A percentile compares a stretch with the other conserved stretches of the same genome.
phyloP scores from a whole-genome alignment of 2,797 vertebrate genomes.

The Propithecus deckenii region DNA sequence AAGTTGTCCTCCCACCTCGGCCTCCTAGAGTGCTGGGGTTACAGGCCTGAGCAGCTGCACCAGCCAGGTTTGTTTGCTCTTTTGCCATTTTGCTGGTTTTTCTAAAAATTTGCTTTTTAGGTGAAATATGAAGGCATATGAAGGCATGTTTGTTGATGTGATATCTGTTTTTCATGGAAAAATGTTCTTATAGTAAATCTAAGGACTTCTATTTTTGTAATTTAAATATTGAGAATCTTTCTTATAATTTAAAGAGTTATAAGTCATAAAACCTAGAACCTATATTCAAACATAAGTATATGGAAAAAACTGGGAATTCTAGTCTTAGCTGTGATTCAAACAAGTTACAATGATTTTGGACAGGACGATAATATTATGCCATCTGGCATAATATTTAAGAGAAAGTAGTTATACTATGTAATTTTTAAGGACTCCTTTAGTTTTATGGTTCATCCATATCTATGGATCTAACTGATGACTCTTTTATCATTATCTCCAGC shows the following conservation, averaged over 20 bases:
- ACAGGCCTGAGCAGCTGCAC: too few species aligned
- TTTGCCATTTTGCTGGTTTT: not conserved
- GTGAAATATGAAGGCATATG: not conserved
- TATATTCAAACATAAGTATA: not conserved
- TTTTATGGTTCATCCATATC: not conserved
- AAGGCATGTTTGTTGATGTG: not conserved
- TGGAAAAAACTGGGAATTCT: not conserved
- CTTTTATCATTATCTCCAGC: not conserved
- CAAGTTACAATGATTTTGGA: not conserved
- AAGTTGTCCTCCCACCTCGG: too few species aligned
- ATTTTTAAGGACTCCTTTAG: not conserved
- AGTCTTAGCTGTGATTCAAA: not conserved
- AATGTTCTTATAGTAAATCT: not conserved
- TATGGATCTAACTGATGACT: not conserved
- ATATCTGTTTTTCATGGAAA: not conserved
- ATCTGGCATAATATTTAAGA: not conserved
- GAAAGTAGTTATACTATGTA: not conserved
- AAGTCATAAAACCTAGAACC: not conserved
- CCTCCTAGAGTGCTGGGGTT: too few species aligned
- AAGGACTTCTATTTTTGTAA: not conserved
- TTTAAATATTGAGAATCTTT: not conserved
- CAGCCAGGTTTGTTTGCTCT: not conserved
- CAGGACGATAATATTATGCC: not conserved
- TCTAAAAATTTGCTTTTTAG: not conserved
- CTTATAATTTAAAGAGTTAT: not conserved